Evolutionary conservation across 2,113 vertebrate species (phyloP).

Genomic region (Rhinoptilus africanus): DNA sequence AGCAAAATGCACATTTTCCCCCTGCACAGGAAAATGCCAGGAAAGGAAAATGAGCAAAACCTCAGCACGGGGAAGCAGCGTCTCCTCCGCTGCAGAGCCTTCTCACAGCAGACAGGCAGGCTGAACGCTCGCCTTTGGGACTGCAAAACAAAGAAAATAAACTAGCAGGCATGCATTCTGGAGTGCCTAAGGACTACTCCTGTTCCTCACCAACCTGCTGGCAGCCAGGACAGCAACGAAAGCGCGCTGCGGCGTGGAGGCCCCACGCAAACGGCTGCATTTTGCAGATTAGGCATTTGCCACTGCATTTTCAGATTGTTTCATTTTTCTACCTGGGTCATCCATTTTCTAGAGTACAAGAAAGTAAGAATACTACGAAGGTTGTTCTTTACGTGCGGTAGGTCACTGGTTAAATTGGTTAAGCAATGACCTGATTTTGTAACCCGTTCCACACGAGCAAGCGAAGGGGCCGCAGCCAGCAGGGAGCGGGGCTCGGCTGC

Average conservation of each 20-base stretch:
- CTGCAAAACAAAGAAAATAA: constrained; percentile 23
- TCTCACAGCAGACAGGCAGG: not conserved
- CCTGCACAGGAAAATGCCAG: not conserved
- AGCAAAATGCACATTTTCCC: not conserved
- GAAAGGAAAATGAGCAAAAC: not conserved
- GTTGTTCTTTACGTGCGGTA: not conserved
- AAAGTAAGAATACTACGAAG: not conserved
- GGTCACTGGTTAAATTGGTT: not conserved
- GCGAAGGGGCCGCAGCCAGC: not conserved
- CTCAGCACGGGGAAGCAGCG: not conserved
- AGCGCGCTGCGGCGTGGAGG: not conserved
- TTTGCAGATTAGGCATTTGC: not conserved
- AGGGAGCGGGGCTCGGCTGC: not conserved
- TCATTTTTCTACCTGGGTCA: not conserved
- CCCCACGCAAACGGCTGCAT: fast-evolving
- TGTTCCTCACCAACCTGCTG: not conserved
- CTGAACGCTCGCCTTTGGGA: not conserved
- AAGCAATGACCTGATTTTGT: not conserved
- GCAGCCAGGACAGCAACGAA: not conserved
- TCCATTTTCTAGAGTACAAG: not conserved
- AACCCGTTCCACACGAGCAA: not conserved
- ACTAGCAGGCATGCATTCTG: not conserved
- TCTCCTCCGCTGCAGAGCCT: not conserved
- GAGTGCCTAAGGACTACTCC: not conserved
- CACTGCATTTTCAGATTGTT: not conserved